A percentile compares a stretch with the other conserved stretches of the same genome.
Evolutionary conservation across 2,888 invertebrate genomes (phyloP).

Genomic region (Cheilosia variabilis): DNA sequence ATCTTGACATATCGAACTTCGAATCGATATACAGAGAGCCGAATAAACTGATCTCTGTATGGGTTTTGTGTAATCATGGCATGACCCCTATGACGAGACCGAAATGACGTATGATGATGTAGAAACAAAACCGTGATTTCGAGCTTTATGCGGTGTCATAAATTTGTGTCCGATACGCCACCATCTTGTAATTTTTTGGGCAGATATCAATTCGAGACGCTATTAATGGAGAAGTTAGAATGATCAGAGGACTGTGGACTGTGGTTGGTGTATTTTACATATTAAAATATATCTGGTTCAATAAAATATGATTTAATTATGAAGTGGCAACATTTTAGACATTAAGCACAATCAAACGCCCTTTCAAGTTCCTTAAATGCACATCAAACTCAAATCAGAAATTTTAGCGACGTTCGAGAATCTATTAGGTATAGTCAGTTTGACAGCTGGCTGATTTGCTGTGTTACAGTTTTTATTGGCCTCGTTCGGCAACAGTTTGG

Average conservation of each 20-base stretch:
- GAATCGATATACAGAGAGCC: slow-evolving; percentile 10
- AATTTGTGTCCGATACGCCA: slow-evolving; percentile 43
- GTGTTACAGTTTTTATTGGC: too few species aligned
- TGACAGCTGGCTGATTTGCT: too few species aligned
- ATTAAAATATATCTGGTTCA: too few species aligned
- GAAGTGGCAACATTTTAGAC: too few species aligned
- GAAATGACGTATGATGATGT: background rate
- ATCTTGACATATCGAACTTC: slow-evolving; percentile 53
- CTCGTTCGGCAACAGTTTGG: too few species aligned
- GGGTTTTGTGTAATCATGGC: slow-evolving; percentile 36
- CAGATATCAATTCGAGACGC: slow-evolving; percentile 21
- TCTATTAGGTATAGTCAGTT: too few species aligned
- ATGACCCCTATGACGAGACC: slow-evolving; percentile 41
- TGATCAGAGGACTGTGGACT: background rate
- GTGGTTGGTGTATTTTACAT: too few species aligned
- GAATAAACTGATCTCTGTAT: slow-evolving; percentile 22
- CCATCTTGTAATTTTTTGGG: slow-evolving; percentile 39
- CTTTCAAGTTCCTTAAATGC: too few species aligned
- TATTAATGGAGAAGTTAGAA: slow-evolving; percentile 24
- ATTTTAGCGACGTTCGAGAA: too few species aligned
- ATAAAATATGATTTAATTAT: too few species aligned
- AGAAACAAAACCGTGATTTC: slow-evolving; percentile 33
- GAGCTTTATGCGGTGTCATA: background rate
- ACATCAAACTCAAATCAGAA: too few species aligned
- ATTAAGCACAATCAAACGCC: too few species aligned